These are phyloP conservation scores for Asbolus verrucosus DNA, from an alignment of 1,140 invertebrate genomes.

Conservation along the genomic window DNA sequence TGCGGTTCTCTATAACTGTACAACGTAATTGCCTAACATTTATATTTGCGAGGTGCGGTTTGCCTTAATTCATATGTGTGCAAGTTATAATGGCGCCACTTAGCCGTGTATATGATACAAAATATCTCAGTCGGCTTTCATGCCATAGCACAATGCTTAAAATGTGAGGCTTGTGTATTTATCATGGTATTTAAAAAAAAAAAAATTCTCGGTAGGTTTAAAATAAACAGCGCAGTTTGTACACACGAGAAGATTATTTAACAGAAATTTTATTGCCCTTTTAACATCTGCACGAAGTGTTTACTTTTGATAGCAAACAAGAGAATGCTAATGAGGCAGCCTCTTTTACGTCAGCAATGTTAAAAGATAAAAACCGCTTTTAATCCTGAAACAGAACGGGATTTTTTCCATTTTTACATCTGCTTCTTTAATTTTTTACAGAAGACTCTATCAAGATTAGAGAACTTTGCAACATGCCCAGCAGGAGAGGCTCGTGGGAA, in stretches of 20 bases:
- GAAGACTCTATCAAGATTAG: background rate
- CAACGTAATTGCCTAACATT: conserved; percentile 38
- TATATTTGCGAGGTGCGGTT: conserved; percentile 39
- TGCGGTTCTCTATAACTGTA: conserved; percentile 26
- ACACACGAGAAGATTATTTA: conserved; percentile 32
- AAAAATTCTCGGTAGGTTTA: conserved; percentile 1
- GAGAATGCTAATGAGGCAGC: conserved; percentile 26
- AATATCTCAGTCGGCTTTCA: conserved; percentile 28
- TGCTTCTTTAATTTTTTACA: conserved; percentile 9
- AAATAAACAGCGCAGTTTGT: conserved; percentile 33
- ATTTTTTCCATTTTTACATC: conserved; percentile 7
- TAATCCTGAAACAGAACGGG: no score
- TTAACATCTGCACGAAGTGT: conserved; percentile 22
- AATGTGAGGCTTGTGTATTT: conserved; percentile 23
- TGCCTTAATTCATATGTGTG: conserved; percentile 36
- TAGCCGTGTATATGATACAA: conserved; percentile 36
- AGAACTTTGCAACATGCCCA: conserved; percentile 29
- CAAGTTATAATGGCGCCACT: conserved; percentile 34
- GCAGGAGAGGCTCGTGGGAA: conserved; percentile 22
- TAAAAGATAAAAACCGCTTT: conserved; percentile 35
- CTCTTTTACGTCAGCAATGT: conserved; percentile 26
- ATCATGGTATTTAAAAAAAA: conserved; percentile 30
- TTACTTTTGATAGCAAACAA: conserved; percentile 25
- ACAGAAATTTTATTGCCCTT: conserved; percentile 29
- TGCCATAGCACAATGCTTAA: conserved; percentile 22